Evolutionary conservation across 2,113 vertebrate species (phyloP).

Genomic region (Synodontis membranacea): DNA sequence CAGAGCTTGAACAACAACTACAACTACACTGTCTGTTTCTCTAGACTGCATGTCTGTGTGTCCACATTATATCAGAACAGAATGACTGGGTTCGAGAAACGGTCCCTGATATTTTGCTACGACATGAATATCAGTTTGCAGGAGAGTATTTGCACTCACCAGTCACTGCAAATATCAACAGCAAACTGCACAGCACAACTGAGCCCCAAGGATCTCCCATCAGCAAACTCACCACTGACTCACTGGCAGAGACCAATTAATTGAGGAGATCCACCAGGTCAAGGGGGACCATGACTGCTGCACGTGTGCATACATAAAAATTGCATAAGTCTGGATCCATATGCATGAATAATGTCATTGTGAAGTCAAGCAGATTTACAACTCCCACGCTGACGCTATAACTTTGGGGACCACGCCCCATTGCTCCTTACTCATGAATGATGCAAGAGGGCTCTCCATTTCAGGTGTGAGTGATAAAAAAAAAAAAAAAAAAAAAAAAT

Average conservation of each 20-base stretch:
- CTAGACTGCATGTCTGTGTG: not conserved
- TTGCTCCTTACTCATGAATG: slow-evolving; percentile 73
- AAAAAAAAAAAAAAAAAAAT: slow-evolving; percentile 22
- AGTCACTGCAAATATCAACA: slow-evolving; percentile 58
- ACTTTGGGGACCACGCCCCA: slow-evolving; percentile 73
- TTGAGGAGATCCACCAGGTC: slow-evolving; percentile 56
- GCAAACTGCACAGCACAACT: slow-evolving; percentile 37
- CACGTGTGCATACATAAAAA: slow-evolving; percentile 57
- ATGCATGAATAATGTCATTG: slow-evolving; percentile 69
- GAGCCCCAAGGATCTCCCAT: slow-evolving; percentile 22
- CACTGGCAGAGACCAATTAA: slow-evolving; percentile 66
- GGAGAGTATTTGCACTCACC: slow-evolving; percentile 51
- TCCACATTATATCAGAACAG: slow-evolving; percentile 10
- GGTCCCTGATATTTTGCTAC: slow-evolving; percentile 38
- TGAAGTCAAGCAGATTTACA: slow-evolving; percentile 57
- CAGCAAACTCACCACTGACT: slow-evolving; percentile 64
- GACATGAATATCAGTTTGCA: slow-evolving; percentile 43
- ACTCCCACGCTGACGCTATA: slow-evolving; percentile 56
- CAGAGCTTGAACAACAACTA: not conserved
- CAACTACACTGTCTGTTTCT: not conserved
- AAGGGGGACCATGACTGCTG: slow-evolving; percentile 50
- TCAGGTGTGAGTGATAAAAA: slow-evolving; percentile 69
- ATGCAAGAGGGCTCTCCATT: slow-evolving; percentile 66
- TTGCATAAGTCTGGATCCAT: slow-evolving; percentile 58
- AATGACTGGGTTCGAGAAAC: not conserved